These are phyloP conservation scores for Holocentrus rufus DNA, from an alignment of 2,797 vertebrate genomes.

Conservation along the genomic window DNA sequence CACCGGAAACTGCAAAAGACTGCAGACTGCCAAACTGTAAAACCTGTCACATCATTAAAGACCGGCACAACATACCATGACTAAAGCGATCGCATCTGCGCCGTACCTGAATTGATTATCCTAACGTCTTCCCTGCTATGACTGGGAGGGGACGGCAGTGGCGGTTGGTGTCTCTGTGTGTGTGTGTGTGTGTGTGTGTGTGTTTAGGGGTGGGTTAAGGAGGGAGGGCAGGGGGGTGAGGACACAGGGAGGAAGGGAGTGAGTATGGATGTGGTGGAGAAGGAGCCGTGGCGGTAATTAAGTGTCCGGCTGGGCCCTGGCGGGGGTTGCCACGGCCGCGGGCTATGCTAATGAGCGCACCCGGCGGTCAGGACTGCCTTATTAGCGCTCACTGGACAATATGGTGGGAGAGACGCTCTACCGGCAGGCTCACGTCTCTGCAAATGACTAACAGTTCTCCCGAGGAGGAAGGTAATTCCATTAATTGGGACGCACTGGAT, in stretches of 20 bases:
- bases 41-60: constrained; percentile 66
- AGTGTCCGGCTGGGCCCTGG: constrained; percentile 81
- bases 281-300: constrained; percentile 80
- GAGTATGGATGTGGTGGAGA: constrained; percentile 66
- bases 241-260: constrained; percentile 63
- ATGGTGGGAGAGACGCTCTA: constrained; percentile 77
- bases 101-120: constrained; percentile 62
- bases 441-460: constrained; percentile 79
- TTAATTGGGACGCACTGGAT: constrained; percentile 81
- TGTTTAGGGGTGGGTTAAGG: constrained; percentile 60
- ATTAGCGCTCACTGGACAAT: constrained; percentile 82
- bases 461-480: constrained; percentile 77
- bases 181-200: not conserved
- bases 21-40: constrained; percentile 65
- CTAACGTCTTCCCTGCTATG: constrained; percentile 33
- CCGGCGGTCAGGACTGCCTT: constrained; percentile 80
- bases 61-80: constrained; percentile 53
- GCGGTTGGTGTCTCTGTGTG: not conserved
- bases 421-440: constrained; percentile 69
- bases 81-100: constrained; percentile 56
- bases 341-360: constrained; percentile 85
- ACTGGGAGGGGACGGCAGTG: constrained; percentile 8
- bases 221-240: constrained; percentile 61
- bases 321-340: constrained; percentile 78
- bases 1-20: constrained; percentile 62